These are phyloP conservation scores for Scatophagus argus DNA, from an alignment of 2,113 vertebrate genomes.

Conservation along the genomic window DNA sequence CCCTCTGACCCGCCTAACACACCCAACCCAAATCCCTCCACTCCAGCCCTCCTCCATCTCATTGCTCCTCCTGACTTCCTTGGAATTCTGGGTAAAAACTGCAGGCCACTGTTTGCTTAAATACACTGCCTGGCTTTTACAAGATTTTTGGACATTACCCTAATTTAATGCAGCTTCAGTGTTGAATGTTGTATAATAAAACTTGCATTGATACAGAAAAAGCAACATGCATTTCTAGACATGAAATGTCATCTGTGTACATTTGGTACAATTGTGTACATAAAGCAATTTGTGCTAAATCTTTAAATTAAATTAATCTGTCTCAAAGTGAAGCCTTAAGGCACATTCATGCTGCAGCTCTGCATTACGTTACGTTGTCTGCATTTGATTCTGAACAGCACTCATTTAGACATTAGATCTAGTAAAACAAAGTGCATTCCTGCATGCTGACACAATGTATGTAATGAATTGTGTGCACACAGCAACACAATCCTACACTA, in stretches of 20 bases:
- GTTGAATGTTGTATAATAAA: slow-evolving; percentile 32
- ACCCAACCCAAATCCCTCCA: slow-evolving; percentile 62
- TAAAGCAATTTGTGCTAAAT: slow-evolving; percentile 28
- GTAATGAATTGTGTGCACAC: neutral
- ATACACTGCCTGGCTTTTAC: slow-evolving; percentile 40
- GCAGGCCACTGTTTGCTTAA: slow-evolving; percentile 48
- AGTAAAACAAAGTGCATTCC: neutral
- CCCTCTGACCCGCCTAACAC: slow-evolving; percentile 57
- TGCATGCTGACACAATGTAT: neutral
- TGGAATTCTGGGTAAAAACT: slow-evolving; percentile 54
- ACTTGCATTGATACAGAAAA: neutral
- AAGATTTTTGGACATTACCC: slow-evolving; percentile 32
- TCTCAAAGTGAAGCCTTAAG: slow-evolving; percentile 38
- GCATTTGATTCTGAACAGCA: neutral
- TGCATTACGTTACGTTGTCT: neutral
- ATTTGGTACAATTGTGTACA: neutral
- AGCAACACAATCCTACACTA: slow-evolving; percentile 11
- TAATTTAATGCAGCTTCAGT: slow-evolving; percentile 35
- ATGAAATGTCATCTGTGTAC: slow-evolving; percentile 25
- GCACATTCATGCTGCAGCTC: neutral
- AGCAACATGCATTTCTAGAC: neutral
- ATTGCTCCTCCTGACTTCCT: slow-evolving; percentile 30
- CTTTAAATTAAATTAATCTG: slow-evolving; percentile 49
- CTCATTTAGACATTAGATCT: neutral
- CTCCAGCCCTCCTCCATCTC: slow-evolving; percentile 33